These are phyloP conservation scores for Drosophila putrida DNA, from an alignment of 2,888 invertebrate genomes.

Conservation along the genomic window DNA sequence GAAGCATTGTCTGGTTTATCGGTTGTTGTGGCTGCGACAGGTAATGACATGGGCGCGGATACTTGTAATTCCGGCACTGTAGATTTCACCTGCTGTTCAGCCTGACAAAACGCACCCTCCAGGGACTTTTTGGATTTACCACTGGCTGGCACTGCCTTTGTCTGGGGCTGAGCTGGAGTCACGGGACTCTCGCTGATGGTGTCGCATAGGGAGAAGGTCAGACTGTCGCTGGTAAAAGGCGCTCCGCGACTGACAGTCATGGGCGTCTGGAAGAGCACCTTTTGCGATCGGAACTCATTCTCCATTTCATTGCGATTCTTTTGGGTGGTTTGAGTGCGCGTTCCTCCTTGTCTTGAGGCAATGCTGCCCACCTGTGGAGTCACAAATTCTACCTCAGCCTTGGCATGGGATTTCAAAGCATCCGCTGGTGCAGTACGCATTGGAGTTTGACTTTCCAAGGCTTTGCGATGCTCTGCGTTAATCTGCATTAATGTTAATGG, in stretches of 20 bases:
- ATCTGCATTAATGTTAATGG: slow-evolving; percentile 39
- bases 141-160: slow-evolving; percentile 22
- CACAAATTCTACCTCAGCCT: slow-evolving; percentile 74
- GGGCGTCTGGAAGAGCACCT: slow-evolving; percentile 85
- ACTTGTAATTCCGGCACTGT: neutral
- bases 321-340: slow-evolving; percentile 61
- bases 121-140: slow-evolving; percentile 75
- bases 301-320: slow-evolving; percentile 59
- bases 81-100: slow-evolving; percentile 26
- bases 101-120: slow-evolving; percentile 65
- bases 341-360: slow-evolving; percentile 61
- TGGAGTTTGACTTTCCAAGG: slow-evolving; percentile 65
- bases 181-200: slow-evolving; percentile 80
- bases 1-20: slow-evolving; percentile 20
- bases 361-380: slow-evolving; percentile 83
- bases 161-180: slow-evolving; percentile 50
- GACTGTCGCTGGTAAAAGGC: slow-evolving; percentile 79
- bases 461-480: slow-evolving; percentile 49
- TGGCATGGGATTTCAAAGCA: slow-evolving; percentile 24
- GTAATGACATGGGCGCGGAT: slow-evolving; percentile 5
- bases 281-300: slow-evolving; percentile 84
- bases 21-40: neutral
- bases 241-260: slow-evolving; percentile 82
- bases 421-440: slow-evolving; percentile 44
- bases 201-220: slow-evolving; percentile 82